phyloP scores from a whole-genome alignment of 2,888 invertebrate species.

The Uloborus plumipes region DNA sequence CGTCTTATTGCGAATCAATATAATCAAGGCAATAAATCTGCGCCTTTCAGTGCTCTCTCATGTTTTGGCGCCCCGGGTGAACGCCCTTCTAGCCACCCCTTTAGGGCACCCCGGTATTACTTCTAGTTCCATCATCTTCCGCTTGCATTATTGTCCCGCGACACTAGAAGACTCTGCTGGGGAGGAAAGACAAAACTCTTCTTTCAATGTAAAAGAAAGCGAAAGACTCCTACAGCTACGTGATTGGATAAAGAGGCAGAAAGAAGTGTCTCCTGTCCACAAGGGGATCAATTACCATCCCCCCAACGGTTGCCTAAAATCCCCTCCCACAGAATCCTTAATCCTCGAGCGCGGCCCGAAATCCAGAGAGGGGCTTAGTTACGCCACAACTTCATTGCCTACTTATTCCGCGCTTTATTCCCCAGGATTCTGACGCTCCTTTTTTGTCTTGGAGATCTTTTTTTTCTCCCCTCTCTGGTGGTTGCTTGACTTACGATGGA shows the following conservation, averaged over 20 bases:
- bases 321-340: slow-evolving; percentile 32
- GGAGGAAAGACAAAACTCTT: slow-evolving; percentile 37
- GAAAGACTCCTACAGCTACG: slow-evolving; percentile 20
- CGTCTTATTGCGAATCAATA: too few relatives aligned
- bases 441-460: slow-evolving; percentile 17
- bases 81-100: too few relatives aligned
- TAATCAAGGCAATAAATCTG: too few relatives aligned
- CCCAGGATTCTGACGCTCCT: slow-evolving; percentile 13
- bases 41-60: too few relatives aligned
- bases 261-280: slow-evolving; percentile 54
- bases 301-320: slow-evolving; percentile 28
- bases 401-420: slow-evolving; percentile 60
- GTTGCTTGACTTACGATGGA: slow-evolving; percentile 47
- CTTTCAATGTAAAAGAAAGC: slow-evolving; percentile 32
- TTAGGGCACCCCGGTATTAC: too few relatives aligned
- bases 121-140: too few relatives aligned
- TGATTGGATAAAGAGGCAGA: slow-evolving; percentile 57
- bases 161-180: too few relatives aligned
- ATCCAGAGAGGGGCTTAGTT: slow-evolving; percentile 54
- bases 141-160: too few relatives aligned
- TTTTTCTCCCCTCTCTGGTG: slow-evolving; percentile 33
- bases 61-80: too few relatives aligned
- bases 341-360: slow-evolving; percentile 38
- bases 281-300: slow-evolving; percentile 57
- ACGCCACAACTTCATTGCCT: slow-evolving; percentile 56